Percentiles rank a stretch among this genome's conserved stretches.
These are phyloP conservation scores for Brenthis daphne DNA, from an alignment of 2,888 invertebrate species.

Conservation along the genomic window DNA sequence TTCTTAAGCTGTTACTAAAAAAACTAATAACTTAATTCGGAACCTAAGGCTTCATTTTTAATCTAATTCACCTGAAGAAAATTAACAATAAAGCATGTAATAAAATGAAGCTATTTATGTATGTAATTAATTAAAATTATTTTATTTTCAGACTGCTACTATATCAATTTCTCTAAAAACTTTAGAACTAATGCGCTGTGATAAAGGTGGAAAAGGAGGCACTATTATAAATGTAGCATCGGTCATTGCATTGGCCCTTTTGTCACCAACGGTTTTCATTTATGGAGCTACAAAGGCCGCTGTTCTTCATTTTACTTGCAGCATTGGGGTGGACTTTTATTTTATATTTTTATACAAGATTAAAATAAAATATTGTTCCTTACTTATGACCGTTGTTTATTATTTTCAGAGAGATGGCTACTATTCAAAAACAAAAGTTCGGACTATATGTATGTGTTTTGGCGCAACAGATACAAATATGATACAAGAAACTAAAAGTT, in stretches of 20 bases:
- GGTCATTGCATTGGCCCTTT: constrained; percentile 42
- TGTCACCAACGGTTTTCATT: constrained; percentile 39
- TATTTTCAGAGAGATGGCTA: constrained; percentile 57
- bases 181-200: constrained; percentile 50
- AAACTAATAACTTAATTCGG: too few species aligned
- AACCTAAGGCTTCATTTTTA: too few species aligned
- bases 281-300: constrained; percentile 50
- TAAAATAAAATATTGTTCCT: too few species aligned
- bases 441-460: constrained; percentile 63
- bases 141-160: constrained; percentile 45
- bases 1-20: too few species aligned
- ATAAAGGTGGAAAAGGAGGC: constrained; percentile 50
- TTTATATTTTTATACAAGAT: background rate
- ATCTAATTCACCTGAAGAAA: too few species aligned
- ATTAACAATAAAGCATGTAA: too few species aligned
- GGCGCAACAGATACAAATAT: constrained; percentile 59
- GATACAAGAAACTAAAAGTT: constrained; percentile 39
- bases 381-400: background rate
- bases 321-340: constrained; percentile 47
- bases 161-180: constrained; percentile 48
- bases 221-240: constrained; percentile 53
- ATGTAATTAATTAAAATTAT: background rate
- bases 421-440: constrained; percentile 54
- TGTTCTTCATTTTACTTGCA: constrained; percentile 50
- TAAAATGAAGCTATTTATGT: background rate